Conservation (phyloP, 2,888 invertebrate species). For the Thymelicus lineola region DNA sequence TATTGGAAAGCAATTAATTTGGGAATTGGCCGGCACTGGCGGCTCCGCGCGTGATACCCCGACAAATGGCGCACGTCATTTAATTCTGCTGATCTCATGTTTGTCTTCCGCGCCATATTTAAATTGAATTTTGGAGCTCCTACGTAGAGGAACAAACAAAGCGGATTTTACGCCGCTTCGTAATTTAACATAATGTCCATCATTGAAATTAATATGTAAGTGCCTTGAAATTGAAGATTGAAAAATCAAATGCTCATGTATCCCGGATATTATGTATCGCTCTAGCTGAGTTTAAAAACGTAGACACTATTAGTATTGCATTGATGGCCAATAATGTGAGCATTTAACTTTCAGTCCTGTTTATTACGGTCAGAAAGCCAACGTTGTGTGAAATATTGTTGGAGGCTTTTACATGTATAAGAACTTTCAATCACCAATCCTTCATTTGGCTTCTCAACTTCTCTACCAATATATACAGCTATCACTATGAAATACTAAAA, state of each 20-base stretch:
- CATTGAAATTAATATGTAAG: slow-evolving; percentile 55
- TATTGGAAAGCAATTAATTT: slow-evolving; percentile 81
- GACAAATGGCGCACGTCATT: slow-evolving; percentile 79
- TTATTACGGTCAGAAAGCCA: too few relatives aligned
- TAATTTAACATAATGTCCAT: slow-evolving; percentile 58
- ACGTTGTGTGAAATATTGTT: too few relatives aligned
- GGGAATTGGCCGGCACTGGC: slow-evolving; percentile 58
- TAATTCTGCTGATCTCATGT: slow-evolving; percentile 81
- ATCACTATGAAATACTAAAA: not conserved
- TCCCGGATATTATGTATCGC: too few relatives aligned
- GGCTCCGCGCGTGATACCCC: slow-evolving; percentile 60
- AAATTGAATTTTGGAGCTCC: slow-evolving; percentile 79
- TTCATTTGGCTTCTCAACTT: too few relatives aligned
- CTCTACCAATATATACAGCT: too few relatives aligned
- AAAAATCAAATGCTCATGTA: too few relatives aligned
- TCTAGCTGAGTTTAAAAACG: too few relatives aligned
- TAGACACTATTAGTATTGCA: too few relatives aligned
- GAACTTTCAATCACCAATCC: too few relatives aligned
- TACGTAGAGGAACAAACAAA: slow-evolving; percentile 70
- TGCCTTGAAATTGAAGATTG: slow-evolving; percentile 40
- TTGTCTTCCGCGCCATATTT: slow-evolving; percentile 78
- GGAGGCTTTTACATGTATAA: too few relatives aligned
- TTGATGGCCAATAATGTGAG: too few relatives aligned
- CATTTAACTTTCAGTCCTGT: too few relatives aligned
- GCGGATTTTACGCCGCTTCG: slow-evolving; percentile 60